Evolutionary conservation across 2,797 vertebrate species (phyloP), one percentile per base, ranked within the genome.

Genomic region (Peromyscus attwateri): DNA sequence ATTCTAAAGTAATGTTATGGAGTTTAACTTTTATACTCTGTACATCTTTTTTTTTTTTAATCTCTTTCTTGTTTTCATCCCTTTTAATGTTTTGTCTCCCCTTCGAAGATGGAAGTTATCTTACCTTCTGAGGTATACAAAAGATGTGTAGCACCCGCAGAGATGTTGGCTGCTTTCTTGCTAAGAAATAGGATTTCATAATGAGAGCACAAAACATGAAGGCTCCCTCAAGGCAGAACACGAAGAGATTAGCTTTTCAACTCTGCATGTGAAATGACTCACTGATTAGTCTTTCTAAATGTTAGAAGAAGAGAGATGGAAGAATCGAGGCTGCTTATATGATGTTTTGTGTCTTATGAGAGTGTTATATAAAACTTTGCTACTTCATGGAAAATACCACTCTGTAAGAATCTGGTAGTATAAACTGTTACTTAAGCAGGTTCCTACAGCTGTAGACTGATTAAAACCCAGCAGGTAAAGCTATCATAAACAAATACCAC

Each of bases 401-500:
- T 97, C 92, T 57, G 79, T 90, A 91, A 98, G 98, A 98, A 97
- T 89, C 81, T 92, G 60, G 94, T 97, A 88, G 93, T 97, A 97
- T 97, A 97, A 97, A 98, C 94, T 93, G 95, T 98, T 98, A 97
- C 97, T 98, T 98, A 97, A 98, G 94, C 94, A 92, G 98, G 95
- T 91, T 98, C 97, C 98, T 98, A 95, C 98, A 98, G 98, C 98
- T 98, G 98, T 97, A 98, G 96, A 96, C 98, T 99, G 98, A 99
- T 99, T 99, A 98, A 98, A 99, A 98, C 98, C 94, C 99, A 99
- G 98, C 98, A 97, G 98, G 99, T 98, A 98, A 88, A 98, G 88
- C 98, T 97, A 97, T 98, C 98, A 98, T 98, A 98, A 99, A 99
- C 98, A 99, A 99, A 99, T 98, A 97, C 98, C 98, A 98, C 98